These are phyloP conservation scores for Drosophila kurseongensis DNA, from an alignment of 1,140 invertebrate species.

Conservation along the genomic window DNA sequence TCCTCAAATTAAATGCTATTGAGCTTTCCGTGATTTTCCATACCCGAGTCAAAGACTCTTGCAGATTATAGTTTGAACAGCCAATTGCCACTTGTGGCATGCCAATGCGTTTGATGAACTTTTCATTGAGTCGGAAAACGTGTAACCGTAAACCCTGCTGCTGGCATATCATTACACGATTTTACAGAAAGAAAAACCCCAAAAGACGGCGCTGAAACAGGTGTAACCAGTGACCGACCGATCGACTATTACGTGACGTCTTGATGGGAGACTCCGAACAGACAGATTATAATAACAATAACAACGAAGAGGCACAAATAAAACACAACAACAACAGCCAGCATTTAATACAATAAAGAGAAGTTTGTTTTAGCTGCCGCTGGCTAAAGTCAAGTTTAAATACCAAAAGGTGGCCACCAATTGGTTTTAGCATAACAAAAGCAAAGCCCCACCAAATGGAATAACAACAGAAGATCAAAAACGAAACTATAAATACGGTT, in stretches of 20 bases:
- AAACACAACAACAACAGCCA: slow-evolving; percentile 15
- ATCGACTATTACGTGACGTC: slow-evolving; percentile 70
- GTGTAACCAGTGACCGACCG: slow-evolving; percentile 73
- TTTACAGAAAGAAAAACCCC: slow-evolving; percentile 22
- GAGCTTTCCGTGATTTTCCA: slow-evolving; percentile 28
- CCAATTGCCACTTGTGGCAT: slow-evolving; percentile 52
- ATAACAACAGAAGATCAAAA: slow-evolving; percentile 6
- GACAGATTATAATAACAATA: slow-evolving; percentile 60
- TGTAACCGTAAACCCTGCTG: slow-evolving; percentile 57
- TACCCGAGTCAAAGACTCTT: slow-evolving; percentile 1
- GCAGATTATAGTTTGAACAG: slow-evolving; percentile 27
- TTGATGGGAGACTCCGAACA: slow-evolving; percentile 54
- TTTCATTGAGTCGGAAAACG: slow-evolving; percentile 55
- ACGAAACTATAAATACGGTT: slow-evolving; percentile 64
- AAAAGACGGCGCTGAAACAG: slow-evolving; percentile 61
- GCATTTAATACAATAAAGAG: slow-evolving; percentile 36
- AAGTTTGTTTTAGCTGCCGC: slow-evolving; percentile 51
- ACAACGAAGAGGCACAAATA: slow-evolving; percentile 16
- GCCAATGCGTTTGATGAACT: slow-evolving; percentile 73
- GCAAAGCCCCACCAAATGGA: slow-evolving; percentile 39
- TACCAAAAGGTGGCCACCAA: slow-evolving; percentile 61
- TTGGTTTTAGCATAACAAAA: slow-evolving; percentile 66
- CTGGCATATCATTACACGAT: slow-evolving; percentile 76
- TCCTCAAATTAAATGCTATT: slow-evolving; percentile 53
- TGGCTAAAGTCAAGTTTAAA: slow-evolving; percentile 58